Evolutionary conservation across 1,140 invertebrate genomes (phyloP), one percentile per base, ranked within the genome.

Genomic region (Bombus confusus): DNA sequence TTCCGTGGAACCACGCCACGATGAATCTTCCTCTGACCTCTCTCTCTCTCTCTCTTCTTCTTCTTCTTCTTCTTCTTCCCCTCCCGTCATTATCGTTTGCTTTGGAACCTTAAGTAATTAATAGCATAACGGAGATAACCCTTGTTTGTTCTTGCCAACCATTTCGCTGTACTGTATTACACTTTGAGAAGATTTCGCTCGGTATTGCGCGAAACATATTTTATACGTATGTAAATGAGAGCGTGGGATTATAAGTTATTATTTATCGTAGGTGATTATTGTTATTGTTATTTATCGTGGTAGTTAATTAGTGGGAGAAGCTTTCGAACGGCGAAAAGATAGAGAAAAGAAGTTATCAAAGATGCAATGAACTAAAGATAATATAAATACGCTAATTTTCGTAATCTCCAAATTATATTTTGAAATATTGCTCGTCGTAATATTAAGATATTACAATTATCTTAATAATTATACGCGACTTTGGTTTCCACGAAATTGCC

Each of bases 101-200:
- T 85, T 85, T 80, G 64, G 18, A 37, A 68, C 68, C 41, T 43
- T 80, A 73, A 80, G 68, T 73, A 85, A 85, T 85, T 85, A 85
- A 85, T 80, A 83, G 64, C 73, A 52, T 83, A 83, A 83, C 74
- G 82, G 74, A 78, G 82, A 78, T 83, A 76, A 78, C 82, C 62
- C 74, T 69, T 83, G 76, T 66, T 69, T 69, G 34, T 64, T 78
- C 64, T 66, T 72, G 71, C 73, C 18, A 75, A 47, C 43, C 41
- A n/a, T 12, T 34, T 73, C 72, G 18, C 18, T 1, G 43, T 25
- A 25, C 43, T 34, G 18, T 74, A n/a, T 75, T 75, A 52, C 41
- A 8, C n/a, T 75, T 52, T 34, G 43, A 52, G 10, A 8, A 74
- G 10, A n/a, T 34, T 74, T 75, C 31, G 18, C 62, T 12, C 15